Conservation (phyloP, 1,140 invertebrate genomes). For the Thaumetopoea pityocampa region DNA sequence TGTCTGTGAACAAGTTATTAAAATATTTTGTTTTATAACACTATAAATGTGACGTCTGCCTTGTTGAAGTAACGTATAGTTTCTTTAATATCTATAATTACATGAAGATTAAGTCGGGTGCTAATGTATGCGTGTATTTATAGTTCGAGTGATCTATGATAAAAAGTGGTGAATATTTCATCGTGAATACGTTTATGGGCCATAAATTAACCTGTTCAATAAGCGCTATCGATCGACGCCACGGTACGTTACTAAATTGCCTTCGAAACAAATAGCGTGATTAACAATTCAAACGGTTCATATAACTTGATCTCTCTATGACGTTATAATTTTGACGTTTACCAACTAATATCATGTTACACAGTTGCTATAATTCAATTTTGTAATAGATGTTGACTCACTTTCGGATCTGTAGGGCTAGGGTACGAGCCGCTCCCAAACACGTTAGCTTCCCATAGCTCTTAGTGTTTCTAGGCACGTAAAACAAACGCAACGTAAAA, state of each 20-base stretch:
- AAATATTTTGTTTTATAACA: too few species aligned
- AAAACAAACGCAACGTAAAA: too few species aligned
- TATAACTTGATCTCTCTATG: neutral
- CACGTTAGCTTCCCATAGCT: too few species aligned
- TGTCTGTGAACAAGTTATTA: too few species aligned
- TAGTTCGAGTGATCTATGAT: slow-evolving; percentile 11
- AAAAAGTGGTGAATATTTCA: slow-evolving; percentile 19
- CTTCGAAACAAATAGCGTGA: slow-evolving; percentile 5
- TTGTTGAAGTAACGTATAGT: slow-evolving; percentile 6
- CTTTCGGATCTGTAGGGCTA: too few species aligned
- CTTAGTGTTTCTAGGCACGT: too few species aligned
- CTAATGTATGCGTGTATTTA: slow-evolving; percentile 15
- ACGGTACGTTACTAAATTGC: slow-evolving; percentile 17
- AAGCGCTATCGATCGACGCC: slow-evolving; percentile 6
- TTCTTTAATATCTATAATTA: slow-evolving; percentile 8
- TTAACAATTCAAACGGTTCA: neutral
- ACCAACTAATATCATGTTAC: too few species aligned
- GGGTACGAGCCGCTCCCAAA: too few species aligned
- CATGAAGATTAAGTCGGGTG: slow-evolving; percentile 11
- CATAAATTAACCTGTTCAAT: slow-evolving; percentile 15
- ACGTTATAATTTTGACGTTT: too few species aligned
- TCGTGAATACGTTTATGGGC: slow-evolving; percentile 13
- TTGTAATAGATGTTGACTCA: too few species aligned
- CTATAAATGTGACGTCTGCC: too few species aligned
- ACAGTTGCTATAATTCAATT: too few species aligned